Conservation (phyloP, 2,797 vertebrate species). For the Furcifer pardalis region DNA sequence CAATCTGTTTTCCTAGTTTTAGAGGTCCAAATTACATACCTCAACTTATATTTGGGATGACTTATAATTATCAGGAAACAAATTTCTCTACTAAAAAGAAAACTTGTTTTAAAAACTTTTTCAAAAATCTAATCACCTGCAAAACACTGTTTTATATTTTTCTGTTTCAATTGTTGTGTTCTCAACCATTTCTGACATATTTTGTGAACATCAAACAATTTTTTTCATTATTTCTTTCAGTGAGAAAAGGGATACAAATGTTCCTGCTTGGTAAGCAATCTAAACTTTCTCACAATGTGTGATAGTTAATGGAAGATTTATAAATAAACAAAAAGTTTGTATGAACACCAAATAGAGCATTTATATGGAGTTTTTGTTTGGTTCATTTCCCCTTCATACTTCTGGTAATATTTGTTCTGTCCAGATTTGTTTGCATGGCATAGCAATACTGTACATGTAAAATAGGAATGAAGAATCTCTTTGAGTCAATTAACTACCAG, state of each 20-base stretch:
- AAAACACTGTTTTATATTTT: background rate
- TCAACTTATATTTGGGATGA: too few relatives aligned
- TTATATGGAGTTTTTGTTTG: background rate
- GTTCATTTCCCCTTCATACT: background rate
- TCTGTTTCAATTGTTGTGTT: background rate
- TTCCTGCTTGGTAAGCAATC: background rate
- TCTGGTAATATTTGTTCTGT: background rate
- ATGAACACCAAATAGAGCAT: background rate
- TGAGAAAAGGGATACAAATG: background rate
- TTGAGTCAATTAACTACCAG: background rate
- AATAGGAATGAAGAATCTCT: background rate
- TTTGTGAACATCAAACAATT: conserved; percentile 17
- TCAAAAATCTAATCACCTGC: background rate
- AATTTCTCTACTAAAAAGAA: background rate
- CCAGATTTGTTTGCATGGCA: background rate
- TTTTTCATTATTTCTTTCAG: background rate
- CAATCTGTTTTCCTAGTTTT: too few relatives aligned
- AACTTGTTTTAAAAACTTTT: conserved; percentile 12
- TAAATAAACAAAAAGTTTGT: background rate
- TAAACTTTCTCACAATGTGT: background rate
- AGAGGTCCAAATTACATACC: too few relatives aligned
- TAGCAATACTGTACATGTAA: too few relatives aligned
- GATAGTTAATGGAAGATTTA: background rate
- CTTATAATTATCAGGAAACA: background rate
- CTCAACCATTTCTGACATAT: background rate